These are phyloP conservation scores for Pseudoips prasinana DNA, from an alignment of 2,888 invertebrate genomes.

Conservation along the genomic window DNA sequence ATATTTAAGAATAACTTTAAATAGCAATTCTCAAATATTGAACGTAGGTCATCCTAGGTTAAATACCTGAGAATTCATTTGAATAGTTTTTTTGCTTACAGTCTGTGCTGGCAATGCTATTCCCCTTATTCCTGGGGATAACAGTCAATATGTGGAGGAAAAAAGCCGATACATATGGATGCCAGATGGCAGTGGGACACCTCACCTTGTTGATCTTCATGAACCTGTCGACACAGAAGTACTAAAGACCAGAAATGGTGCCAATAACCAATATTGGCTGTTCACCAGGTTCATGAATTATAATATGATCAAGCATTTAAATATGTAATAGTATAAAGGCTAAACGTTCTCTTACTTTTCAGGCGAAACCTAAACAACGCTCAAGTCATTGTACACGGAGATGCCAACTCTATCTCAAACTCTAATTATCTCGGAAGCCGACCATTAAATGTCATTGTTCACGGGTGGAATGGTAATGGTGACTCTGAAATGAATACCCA, in stretches of 20 bases:
- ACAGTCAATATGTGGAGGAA: conserved; percentile 51
- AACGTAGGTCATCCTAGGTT: no score
- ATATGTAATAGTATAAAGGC: neutral
- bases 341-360: neutral
- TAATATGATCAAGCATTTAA: neutral
- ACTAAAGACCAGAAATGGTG: conserved; percentile 36
- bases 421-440: conserved; percentile 46
- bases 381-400: conserved; percentile 50
- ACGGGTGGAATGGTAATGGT: conserved; percentile 42
- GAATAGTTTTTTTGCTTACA: conserved; percentile 11
- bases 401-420: conserved; percentile 45
- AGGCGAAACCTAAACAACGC: conserved; percentile 47
- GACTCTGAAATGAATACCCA: neutral
- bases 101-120: conserved; percentile 39
- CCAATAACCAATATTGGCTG: conserved; percentile 52
- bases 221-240: conserved; percentile 29
- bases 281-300: conserved; percentile 40
- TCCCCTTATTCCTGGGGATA: conserved; percentile 43
- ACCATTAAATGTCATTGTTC: conserved; percentile 42
- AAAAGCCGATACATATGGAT: conserved; percentile 54
- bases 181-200: conserved; percentile 47
- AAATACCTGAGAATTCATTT: no score
- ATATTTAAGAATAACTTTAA: no score
- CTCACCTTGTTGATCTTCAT: conserved; percentile 47
- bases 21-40: no score